Percentiles rank a stretch among this genome's conserved stretches.
Evolutionary conservation across 2,888 invertebrate genomes (phyloP).

Genomic region (Pterobdella sp.): DNA sequence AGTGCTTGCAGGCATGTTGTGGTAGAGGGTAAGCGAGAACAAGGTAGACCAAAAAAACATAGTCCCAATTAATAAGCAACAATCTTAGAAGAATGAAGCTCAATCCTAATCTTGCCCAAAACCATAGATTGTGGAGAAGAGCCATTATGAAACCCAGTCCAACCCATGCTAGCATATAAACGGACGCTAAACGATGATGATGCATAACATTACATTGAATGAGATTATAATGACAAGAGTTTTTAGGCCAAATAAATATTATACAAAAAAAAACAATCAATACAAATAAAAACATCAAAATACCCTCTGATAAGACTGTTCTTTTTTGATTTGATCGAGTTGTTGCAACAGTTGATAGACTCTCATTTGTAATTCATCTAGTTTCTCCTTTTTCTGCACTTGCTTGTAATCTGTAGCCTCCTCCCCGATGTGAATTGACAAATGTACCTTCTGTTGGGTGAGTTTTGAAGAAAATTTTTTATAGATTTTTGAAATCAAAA

Average conservation of each 20-base stretch:
- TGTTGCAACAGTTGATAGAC: constrained; percentile 91
- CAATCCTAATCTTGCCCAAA: too few species aligned
- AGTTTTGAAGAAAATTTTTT: not conserved
- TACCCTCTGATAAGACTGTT: constrained; percentile 81
- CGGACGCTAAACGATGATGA: not conserved
- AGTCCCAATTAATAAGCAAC: too few species aligned
- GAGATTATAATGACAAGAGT: not conserved
- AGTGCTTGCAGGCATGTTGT: too few species aligned
- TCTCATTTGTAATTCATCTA: constrained; percentile 85
- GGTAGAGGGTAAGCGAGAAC: too few species aligned
- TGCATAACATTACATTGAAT: too few species aligned
- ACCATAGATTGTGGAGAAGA: too few species aligned
- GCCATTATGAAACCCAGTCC: too few species aligned
- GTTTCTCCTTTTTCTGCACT: constrained; percentile 92
- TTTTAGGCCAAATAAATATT: not conserved
- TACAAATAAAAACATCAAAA: constrained; percentile 13
- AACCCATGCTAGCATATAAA: too few species aligned
- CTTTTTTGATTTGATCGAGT: constrained; percentile 98
- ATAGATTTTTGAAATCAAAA: not conserved
- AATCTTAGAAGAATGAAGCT: too few species aligned
- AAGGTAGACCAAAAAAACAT: too few species aligned
- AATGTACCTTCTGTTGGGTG: constrained; percentile 66
- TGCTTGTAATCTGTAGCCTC: constrained; percentile 95
- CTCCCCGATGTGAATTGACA: constrained; percentile 97
- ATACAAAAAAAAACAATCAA: constrained; percentile 3